These are phyloP conservation scores for Macrochelys suwanniensis DNA, from an alignment of 2,797 vertebrate genomes.

Conservation along the genomic window DNA sequence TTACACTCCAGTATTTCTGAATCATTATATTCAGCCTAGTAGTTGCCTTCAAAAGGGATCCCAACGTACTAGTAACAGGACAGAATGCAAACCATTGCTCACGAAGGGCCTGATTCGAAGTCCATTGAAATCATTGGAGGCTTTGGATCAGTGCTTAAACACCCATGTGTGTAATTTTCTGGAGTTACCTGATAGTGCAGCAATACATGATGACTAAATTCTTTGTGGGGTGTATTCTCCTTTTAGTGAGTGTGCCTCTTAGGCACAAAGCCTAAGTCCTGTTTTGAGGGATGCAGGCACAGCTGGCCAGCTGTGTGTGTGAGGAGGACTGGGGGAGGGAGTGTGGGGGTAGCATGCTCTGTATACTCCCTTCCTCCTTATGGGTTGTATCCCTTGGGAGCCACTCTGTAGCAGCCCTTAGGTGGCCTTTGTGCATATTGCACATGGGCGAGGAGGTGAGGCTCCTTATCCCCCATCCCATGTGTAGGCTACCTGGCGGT, in stretches of 20 bases:
- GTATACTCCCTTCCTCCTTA: background rate
- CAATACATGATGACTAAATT: background rate
- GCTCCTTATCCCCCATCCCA: rapidly evolving
- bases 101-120: background rate
- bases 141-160: background rate
- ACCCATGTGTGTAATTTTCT: background rate
- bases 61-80: background rate
- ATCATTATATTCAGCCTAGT: background rate
- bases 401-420: rapidly evolving
- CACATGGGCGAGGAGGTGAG: background rate
- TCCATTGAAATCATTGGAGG: background rate
- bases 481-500: background rate
- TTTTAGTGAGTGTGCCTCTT: background rate
- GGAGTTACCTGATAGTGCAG: background rate
- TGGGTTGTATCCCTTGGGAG: background rate
- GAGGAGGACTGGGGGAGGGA: too few relatives aligned
- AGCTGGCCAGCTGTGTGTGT: background rate
- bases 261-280: background rate
- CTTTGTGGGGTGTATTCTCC: background rate
- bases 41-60: background rate
- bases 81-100: background rate
- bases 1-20: background rate
- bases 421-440: background rate
- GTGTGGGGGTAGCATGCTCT: background rate
- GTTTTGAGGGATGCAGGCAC: background rate